Conservation (phyloP, 2,888 invertebrate genomes). For the Melinaea marsaeus region DNA sequence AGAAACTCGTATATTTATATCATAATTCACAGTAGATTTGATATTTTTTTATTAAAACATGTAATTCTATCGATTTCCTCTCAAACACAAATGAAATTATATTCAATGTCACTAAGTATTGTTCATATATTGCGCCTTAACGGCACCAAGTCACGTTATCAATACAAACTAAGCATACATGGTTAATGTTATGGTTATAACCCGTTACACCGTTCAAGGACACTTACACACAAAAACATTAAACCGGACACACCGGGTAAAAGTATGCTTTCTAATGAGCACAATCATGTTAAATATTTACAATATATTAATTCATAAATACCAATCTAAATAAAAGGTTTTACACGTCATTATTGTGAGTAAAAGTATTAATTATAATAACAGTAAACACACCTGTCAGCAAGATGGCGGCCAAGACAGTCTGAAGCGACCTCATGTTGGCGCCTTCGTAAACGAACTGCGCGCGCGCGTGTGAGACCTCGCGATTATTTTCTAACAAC, state of each 20-base stretch:
- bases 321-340: not conserved
- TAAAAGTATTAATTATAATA: no score
- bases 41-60: no score
- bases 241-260: no score
- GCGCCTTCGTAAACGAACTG: constrained; percentile 22
- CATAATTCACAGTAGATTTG: no score
- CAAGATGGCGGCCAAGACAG: constrained; percentile 27
- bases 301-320: not conserved
- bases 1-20: no score
- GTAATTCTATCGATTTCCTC: no score
- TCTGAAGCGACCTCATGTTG: constrained; percentile 32
- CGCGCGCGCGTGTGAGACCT: constrained; percentile 26
- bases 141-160: not conserved
- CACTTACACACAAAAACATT: not conserved
- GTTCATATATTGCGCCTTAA: not conserved
- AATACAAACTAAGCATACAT: not conserved
- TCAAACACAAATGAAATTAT: no score
- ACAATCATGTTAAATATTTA: not conserved
- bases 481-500: constrained; percentile 17
- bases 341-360: not conserved
- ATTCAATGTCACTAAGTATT: no score
- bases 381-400: constrained; percentile 31
- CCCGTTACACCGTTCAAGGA: not conserved
- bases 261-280: no score
- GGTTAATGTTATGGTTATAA: not conserved